Base-by-base conservation (phyloP, 37 sponge, comb jelly and placozoan species). In the Spongilla lacustris region DNA sequence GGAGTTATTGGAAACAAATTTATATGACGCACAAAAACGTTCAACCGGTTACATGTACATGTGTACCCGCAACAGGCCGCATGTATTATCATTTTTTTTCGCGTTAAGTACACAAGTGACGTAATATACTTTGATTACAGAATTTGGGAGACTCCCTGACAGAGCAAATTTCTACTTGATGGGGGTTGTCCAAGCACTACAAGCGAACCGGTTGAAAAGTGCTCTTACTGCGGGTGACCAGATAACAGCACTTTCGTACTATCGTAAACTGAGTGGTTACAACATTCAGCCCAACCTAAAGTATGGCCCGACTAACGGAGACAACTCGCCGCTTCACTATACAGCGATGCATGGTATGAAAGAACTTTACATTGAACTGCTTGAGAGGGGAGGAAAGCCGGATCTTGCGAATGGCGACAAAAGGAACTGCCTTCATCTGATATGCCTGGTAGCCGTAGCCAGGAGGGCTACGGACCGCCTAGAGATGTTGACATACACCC, bases 401-500 rank as follows among this genome's bases (percentile, higher is more conserved):
- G 80, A 85, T 71, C 28, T 74, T 33, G 81, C 38, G 71, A 91
- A 94, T 50, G 23, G 36, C 21, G 49, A 29, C 17, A 66, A 74
- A 14, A 74, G 72, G 78, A 91, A 87, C 70, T 71, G 88, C 58
- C 48, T 94, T 0, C 95, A 94, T 75, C 69, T 91, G 31, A 36
- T 91, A 28, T 94, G 95, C 71, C 6, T 41, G 77, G 33, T 22
- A 66, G 75, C 21, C 81, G 33, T 22, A 66, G 75, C 21, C 28
- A 32, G 2, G 73, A 12, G 27, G 36, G 11, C 67, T 26, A 23
- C 49, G 27, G 25, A 37, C 22, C 27, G 68, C 33, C 67, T 66
- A 5, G 28, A 68, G 13, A 80, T 87, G 68, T 33, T 87, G 24
- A 28, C 2, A 17, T 73, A 75, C 25, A 87, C 81, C 26, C 41